Evolutionary conservation across 2,797 vertebrate species (phyloP).

Genomic region (Syngnathus rostellatus): DNA sequence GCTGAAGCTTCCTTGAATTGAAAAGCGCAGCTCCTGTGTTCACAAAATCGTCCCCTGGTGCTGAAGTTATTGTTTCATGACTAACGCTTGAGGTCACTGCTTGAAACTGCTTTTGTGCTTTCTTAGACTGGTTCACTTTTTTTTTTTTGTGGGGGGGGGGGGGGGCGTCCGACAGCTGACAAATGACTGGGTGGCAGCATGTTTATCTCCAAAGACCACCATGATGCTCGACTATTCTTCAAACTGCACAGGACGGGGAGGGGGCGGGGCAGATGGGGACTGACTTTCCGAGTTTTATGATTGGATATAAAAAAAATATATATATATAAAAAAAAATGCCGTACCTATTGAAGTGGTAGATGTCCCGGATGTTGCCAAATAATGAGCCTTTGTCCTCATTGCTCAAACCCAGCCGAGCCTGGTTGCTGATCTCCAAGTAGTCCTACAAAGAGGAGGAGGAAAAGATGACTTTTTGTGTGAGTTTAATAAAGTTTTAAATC

Average conservation of each 20-base stretch:
- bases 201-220: constrained; percentile 46
- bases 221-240: constrained; percentile 24
- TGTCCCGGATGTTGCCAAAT: constrained; percentile 94
- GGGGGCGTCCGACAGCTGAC: constrained; percentile 28
- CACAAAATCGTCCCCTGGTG: constrained; percentile 5
- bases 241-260: constrained; percentile 3
- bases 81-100: constrained; percentile 50
- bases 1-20: constrained; percentile 60
- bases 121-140: constrained; percentile 30
- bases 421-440: constrained; percentile 88
- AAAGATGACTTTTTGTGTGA: background rate
- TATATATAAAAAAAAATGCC: background rate
- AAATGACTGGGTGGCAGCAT: constrained; percentile 34
- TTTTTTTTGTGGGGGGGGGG: constrained; percentile 8
- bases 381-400: constrained; percentile 84
- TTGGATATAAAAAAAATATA: no score
- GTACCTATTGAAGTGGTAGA: constrained; percentile 94
- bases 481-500: background rate
- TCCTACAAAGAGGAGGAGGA: constrained; percentile 67
- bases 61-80: constrained; percentile 51
- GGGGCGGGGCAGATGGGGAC: no score
- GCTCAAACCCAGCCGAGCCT: constrained; percentile 79
- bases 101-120: constrained; percentile 40
- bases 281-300: no score
- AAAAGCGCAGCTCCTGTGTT: constrained; percentile 27